phyloP scores from a whole-genome alignment of 2,888 invertebrate species.

The Uloborus plumipes region DNA sequence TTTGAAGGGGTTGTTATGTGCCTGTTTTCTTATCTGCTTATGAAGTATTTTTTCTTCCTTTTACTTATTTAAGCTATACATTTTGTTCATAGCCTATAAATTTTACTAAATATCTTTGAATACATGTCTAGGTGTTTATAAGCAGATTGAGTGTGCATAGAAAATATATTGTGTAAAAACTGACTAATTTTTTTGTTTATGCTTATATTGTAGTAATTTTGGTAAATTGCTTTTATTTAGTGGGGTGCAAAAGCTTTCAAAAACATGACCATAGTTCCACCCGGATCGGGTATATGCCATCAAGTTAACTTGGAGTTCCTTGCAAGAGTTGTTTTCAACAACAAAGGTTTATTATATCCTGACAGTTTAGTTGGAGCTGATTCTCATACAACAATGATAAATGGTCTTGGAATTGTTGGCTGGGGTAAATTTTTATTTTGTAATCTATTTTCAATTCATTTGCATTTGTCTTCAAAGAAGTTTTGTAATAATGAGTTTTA shows the following conservation, averaged over 20 bases:
- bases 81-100: too few species aligned
- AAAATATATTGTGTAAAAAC: background rate
- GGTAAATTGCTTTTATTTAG: slow-evolving; percentile 73
- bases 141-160: background rate
- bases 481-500: background rate
- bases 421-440: slow-evolving; percentile 80
- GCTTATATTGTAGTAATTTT: too few species aligned
- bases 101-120: too few species aligned
- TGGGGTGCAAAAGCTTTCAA: slow-evolving; percentile 97
- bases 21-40: too few species aligned
- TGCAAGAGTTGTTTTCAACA: slow-evolving; percentile 86
- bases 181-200: too few species aligned
- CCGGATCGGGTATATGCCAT: slow-evolving; percentile 98
- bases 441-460: too few species aligned
- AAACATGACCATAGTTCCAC: slow-evolving; percentile 97
- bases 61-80: too few species aligned
- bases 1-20: too few species aligned
- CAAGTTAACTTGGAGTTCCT: slow-evolving; percentile 98
- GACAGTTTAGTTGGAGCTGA: slow-evolving; percentile 97
- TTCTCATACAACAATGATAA: slow-evolving; percentile 99
- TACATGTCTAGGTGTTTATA: too few species aligned
- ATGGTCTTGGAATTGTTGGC: slow-evolving; percentile 94
- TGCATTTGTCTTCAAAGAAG: too few species aligned
- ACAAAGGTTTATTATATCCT: slow-evolving; percentile 80
- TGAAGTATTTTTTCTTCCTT: too few species aligned